Evolutionary conservation across 2,888 invertebrate species (phyloP).

Genomic region (Troides helena): DNA sequence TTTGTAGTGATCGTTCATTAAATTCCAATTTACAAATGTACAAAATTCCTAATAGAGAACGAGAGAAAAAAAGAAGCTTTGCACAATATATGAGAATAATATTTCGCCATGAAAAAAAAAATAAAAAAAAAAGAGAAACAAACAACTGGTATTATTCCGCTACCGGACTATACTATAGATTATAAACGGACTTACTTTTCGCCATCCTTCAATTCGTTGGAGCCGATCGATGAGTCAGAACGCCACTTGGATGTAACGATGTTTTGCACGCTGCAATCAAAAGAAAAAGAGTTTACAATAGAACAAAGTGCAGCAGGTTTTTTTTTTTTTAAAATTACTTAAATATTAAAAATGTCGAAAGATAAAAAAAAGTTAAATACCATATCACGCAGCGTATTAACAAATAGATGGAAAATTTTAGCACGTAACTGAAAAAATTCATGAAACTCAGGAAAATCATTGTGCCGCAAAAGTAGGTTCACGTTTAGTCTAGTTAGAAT

Average conservation of each 20-base stretch:
- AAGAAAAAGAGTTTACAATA: not conserved
- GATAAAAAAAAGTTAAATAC: not conserved
- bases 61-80: not conserved
- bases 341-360: not conserved
- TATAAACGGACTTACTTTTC: slow-evolving; percentile 50
- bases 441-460: not conserved
- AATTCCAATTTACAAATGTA: not conserved
- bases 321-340: not conserved
- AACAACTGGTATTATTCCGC: slow-evolving; percentile 1
- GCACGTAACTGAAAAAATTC: not conserved
- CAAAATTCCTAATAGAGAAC: not conserved
- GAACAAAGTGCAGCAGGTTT: slow-evolving; percentile 6
- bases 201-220: slow-evolving; percentile 47
- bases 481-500: not conserved
- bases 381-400: not conserved
- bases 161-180: not conserved
- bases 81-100: not conserved
- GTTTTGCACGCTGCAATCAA: slow-evolving; percentile 56
- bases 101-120: not conserved
- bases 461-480: not conserved
- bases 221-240: slow-evolving; percentile 45
- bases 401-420: not conserved
- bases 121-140: slow-evolving; percentile 2
- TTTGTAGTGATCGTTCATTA: no score
- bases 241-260: slow-evolving; percentile 64